These are phyloP conservation scores for Caenorhabditis sp. DNA, from an alignment of 2,888 invertebrate species.

Conservation along the genomic window DNA sequence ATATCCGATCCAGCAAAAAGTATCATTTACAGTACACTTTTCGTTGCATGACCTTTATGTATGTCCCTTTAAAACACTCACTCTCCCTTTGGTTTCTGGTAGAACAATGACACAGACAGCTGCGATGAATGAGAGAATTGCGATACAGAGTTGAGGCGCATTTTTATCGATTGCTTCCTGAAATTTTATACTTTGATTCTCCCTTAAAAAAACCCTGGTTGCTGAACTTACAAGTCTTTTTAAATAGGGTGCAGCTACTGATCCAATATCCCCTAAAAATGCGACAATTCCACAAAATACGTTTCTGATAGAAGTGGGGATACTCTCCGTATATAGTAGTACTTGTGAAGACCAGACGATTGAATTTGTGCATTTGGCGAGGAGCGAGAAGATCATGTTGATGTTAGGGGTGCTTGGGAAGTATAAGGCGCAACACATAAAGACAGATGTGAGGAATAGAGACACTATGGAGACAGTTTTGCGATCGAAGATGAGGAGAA, in stretches of 20 bases:
- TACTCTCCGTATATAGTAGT: constrained; percentile 56
- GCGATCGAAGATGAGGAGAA: constrained; percentile 38
- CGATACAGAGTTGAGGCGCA: constrained; percentile 57
- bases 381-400: constrained; percentile 58
- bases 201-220: not conserved
- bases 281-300: constrained; percentile 60
- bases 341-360: constrained; percentile 67
- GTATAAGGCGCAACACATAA: constrained; percentile 30
- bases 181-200: not conserved
- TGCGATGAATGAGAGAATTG: constrained; percentile 57
- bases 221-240: constrained; percentile 28
- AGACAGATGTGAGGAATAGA: constrained; percentile 30
- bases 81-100: constrained; percentile 62
- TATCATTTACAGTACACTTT: no score
- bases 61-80: no score
- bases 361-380: constrained; percentile 64
- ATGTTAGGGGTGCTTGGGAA: constrained; percentile 33
- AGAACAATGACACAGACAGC: constrained; percentile 50
- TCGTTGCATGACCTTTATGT: no score
- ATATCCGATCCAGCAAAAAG: no score
- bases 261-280: constrained; percentile 67
- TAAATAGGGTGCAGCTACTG: constrained; percentile 65
- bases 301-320: constrained; percentile 62
- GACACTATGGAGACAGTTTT: constrained; percentile 44
- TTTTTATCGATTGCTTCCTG: constrained; percentile 50